phyloP scores from a whole-genome alignment of 2,113 vertebrate species.

The Promerops cafer region DNA sequence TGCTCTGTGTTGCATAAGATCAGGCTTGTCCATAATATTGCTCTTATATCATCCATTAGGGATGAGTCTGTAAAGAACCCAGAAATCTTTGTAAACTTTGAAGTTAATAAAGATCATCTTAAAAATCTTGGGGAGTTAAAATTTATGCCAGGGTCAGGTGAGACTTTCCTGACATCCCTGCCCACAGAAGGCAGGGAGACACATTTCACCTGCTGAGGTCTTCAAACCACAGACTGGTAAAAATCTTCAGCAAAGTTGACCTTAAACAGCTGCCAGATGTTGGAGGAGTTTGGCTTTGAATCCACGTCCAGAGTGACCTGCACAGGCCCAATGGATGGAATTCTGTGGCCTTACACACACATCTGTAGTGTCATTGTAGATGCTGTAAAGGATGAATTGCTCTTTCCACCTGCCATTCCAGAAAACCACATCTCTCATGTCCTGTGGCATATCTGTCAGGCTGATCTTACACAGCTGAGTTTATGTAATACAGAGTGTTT shows the following conservation, averaged over 20 bases:
- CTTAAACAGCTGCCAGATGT: not conserved
- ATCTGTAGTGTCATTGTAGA: rapidly evolving
- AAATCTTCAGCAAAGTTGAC: not conserved
- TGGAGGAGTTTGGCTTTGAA: not conserved
- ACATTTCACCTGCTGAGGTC: not conserved
- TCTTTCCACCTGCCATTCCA: not conserved
- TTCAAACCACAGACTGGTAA: not conserved
- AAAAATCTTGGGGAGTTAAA: not conserved
- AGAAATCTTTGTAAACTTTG: not conserved
- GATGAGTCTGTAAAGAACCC: not conserved
- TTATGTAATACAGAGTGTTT: not conserved
- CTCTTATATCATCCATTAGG: not conserved
- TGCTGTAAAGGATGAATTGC: not conserved
- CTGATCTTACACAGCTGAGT: not conserved
- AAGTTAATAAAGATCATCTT: not conserved
- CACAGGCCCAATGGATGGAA: not conserved
- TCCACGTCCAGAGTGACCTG: not conserved
- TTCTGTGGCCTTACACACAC: not conserved
- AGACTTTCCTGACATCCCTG: not conserved
- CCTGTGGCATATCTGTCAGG: not conserved
- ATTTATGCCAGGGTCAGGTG: not conserved
- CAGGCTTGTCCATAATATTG: not conserved
- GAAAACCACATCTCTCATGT: not conserved
- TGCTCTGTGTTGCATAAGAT: not conserved
- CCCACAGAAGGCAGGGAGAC: not conserved